phyloP scores from a whole-genome alignment of 2,113 vertebrate species.

The Plotosus lineatus region DNA sequence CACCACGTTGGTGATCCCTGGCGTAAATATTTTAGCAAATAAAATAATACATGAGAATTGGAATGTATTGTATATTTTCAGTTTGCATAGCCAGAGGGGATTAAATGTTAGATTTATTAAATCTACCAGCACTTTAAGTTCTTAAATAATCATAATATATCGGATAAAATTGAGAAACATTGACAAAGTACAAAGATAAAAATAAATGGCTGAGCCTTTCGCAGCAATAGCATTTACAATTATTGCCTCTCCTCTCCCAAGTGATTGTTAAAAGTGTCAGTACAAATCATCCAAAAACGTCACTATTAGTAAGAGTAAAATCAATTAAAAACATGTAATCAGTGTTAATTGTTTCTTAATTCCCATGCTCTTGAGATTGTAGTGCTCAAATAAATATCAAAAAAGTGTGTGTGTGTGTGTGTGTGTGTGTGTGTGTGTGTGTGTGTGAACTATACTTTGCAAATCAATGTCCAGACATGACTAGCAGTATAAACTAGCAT shows the following conservation, averaged over 20 bases:
- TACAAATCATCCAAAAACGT: slow-evolving; percentile 23
- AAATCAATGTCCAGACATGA: background rate
- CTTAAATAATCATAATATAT: background rate
- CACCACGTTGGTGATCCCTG: too few relatives aligned
- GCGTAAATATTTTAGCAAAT: background rate
- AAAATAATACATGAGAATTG: background rate
- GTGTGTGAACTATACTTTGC: background rate
- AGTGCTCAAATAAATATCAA: slow-evolving; percentile 11
- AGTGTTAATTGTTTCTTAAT: slow-evolving; percentile 12
- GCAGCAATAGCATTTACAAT: background rate
- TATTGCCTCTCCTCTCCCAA: background rate
- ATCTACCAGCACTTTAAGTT: background rate
- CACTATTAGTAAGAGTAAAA: slow-evolving; percentile 31
- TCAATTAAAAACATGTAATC: background rate
- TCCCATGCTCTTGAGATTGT: background rate
- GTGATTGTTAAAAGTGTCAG: background rate
- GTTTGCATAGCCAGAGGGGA: background rate
- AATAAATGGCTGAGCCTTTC: background rate
- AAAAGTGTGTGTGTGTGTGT: too few relatives aligned
- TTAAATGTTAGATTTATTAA: background rate
- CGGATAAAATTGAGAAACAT: background rate
- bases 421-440: background rate
- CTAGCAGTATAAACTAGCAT: background rate
- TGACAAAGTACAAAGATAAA: background rate
- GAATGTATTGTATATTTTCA: background rate